Conservation (phyloP, 2,888 invertebrate species). For the Pheosia gnoma region DNA sequence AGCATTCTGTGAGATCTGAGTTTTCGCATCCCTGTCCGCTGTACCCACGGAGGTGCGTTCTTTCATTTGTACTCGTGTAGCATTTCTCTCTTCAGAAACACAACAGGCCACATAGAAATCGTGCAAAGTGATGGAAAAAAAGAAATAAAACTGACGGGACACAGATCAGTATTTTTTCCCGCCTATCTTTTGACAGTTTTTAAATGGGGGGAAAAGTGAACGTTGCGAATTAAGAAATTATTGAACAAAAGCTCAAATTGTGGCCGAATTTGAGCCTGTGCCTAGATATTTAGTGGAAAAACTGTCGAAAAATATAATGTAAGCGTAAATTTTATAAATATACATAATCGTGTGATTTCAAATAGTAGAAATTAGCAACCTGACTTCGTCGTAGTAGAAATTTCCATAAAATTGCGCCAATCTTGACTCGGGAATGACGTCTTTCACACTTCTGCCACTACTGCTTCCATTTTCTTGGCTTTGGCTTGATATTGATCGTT, state of each 20-base stretch:
- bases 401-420: slow-evolving; percentile 84
- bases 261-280: not conserved
- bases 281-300: not conserved
- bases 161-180: not conserved
- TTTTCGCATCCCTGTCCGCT: slow-evolving; percentile 72
- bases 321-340: not conserved
- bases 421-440: slow-evolving; percentile 86
- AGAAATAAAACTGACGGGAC: not conserved
- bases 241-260: not conserved
- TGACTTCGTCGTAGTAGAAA: slow-evolving; percentile 81
- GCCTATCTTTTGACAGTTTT: not conserved
- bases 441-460: slow-evolving; percentile 80
- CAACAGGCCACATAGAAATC: slow-evolving; percentile 10
- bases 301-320: not conserved
- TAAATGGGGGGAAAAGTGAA: not conserved
- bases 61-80: slow-evolving; percentile 68
- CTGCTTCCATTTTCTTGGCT: slow-evolving; percentile 67
- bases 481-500: slow-evolving; percentile 58
- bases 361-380: slow-evolving; percentile 45
- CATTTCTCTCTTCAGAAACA: slow-evolving; percentile 70
- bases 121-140: not conserved
- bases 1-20: slow-evolving; percentile 82
- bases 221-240: not conserved
- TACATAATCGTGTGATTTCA: not conserved
- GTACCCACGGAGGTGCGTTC: slow-evolving; percentile 58